Percentiles rank a stretch among this genome's conserved stretches.
These are phyloP conservation scores for Petaurus breviceps DNA, from an alignment of 2,113 vertebrate species.

Conservation along the genomic window DNA sequence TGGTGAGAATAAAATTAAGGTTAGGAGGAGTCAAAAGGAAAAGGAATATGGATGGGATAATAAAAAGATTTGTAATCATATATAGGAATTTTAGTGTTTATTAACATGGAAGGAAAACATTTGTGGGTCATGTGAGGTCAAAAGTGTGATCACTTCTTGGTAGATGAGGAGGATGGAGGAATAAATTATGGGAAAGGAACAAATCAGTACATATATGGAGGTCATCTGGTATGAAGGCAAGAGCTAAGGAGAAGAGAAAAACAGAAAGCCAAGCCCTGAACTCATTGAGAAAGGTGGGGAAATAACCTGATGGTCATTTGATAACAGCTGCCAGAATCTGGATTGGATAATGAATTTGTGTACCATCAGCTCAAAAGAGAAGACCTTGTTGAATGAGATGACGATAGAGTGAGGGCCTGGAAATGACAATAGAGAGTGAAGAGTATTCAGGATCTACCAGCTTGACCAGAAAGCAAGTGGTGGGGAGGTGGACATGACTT, in stretches of 20 bases:
- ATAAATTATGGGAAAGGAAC: background rate
- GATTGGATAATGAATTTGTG: background rate
- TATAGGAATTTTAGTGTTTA: background rate
- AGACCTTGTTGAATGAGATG: background rate
- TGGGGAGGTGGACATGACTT: background rate
- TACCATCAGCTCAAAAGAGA: background rate
- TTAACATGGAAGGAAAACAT: background rate
- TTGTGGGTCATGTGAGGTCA: background rate
- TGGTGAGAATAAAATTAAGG: background rate
- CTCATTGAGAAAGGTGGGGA: background rate
- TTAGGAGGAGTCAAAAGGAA: background rate
- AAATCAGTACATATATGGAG: background rate
- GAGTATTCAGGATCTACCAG: background rate
- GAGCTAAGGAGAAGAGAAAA: background rate
- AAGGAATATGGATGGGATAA: background rate
- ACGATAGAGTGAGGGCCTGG: no score
- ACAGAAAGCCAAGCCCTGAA: background rate
- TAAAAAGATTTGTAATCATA: background rate
- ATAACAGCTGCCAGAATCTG: background rate
- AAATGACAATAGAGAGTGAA: background rate
- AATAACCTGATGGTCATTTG: background rate
- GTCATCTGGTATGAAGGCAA: background rate
- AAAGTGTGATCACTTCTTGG: background rate
- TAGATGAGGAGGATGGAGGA: background rate
- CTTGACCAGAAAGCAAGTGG: background rate